These are phyloP conservation scores for Macquaria australasica DNA, from an alignment of 2,113 vertebrate genomes.

Conservation along the genomic window DNA sequence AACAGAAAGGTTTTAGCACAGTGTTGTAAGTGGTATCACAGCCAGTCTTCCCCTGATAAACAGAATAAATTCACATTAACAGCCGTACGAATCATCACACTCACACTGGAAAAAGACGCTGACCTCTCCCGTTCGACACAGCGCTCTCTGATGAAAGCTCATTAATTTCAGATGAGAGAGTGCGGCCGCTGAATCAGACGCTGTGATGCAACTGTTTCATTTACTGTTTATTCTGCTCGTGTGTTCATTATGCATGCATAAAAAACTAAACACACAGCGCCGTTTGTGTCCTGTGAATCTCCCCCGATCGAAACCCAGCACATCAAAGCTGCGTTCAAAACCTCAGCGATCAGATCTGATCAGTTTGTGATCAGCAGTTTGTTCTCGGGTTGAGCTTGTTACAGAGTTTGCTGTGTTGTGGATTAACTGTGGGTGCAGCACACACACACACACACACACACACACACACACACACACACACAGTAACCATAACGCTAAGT, in stretches of 20 bases:
- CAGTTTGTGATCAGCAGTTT: conserved; percentile 38
- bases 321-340: conserved; percentile 38
- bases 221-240: conserved; percentile 39
- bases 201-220: conserved; percentile 62
- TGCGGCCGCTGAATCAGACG: conserved; percentile 38
- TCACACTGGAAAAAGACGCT: not conserved
- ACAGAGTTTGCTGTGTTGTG: not conserved
- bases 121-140: conserved; percentile 14
- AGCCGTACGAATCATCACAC: not conserved
- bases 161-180: conserved; percentile 37
- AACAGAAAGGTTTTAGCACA: not conserved
- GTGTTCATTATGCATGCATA: conserved; percentile 21
- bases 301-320: conserved; percentile 33
- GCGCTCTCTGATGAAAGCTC: conserved; percentile 24
- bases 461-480: not conserved
- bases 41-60: not conserved
- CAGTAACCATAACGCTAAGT: not conserved
- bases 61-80: conserved; percentile 20
- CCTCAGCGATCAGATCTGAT: conserved; percentile 8
- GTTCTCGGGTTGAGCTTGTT: not conserved
- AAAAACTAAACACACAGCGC: conserved; percentile 1
- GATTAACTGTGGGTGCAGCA: not conserved
- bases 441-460: conserved; percentile 17
- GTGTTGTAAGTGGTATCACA: not conserved
- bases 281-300: conserved; percentile 2